A percentile compares a stretch with the other conserved stretches of the same genome.
Evolutionary conservation across 2,113 vertebrate species (phyloP).

Genomic region (Hippocampus mohnikei): DNA sequence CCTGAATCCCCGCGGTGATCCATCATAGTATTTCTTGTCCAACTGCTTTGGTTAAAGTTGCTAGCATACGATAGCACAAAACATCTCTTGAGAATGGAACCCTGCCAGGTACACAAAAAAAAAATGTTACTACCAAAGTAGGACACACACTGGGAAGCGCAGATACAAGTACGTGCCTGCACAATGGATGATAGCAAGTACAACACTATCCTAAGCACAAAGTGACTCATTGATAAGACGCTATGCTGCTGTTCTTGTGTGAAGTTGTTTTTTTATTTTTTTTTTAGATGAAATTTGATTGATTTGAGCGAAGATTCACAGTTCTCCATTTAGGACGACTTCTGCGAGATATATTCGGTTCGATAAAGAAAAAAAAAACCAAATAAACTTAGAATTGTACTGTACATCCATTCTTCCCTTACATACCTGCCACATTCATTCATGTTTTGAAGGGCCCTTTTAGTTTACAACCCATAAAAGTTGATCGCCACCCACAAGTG

Average conservation of each 20-base stretch:
- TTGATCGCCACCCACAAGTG: conserved; percentile 4
- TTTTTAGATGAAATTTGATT: neutral
- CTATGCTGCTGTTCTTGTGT: neutral
- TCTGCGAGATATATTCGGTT: neutral
- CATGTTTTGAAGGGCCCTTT: neutral
- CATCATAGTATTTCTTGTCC: conserved; percentile 48
- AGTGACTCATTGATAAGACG: neutral
- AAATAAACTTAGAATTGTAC: neutral
- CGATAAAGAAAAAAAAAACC: neutral
- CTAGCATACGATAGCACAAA: conserved; percentile 18
- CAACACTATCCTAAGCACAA: conserved; percentile 14
- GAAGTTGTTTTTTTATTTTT: neutral
- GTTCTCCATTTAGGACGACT: neutral
- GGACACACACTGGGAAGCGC: conserved; percentile 24
- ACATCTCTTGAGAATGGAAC: conserved; percentile 37
- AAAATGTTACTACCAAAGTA: conserved; percentile 24
- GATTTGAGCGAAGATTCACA: neutral
- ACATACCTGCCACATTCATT: conserved; percentile 5
- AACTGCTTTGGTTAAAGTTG: conserved; percentile 40
- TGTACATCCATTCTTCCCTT: neutral
- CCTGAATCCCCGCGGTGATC: conserved; percentile 55
- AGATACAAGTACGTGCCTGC: conserved; percentile 4
- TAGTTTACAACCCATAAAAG: conserved; percentile 2
- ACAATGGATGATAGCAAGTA: conserved; percentile 11
- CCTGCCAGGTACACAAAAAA: conserved; percentile 29